These are phyloP conservation scores for Bradypodion ventrale DNA, from an alignment of 2,797 vertebrate species.

Conservation along the genomic window DNA sequence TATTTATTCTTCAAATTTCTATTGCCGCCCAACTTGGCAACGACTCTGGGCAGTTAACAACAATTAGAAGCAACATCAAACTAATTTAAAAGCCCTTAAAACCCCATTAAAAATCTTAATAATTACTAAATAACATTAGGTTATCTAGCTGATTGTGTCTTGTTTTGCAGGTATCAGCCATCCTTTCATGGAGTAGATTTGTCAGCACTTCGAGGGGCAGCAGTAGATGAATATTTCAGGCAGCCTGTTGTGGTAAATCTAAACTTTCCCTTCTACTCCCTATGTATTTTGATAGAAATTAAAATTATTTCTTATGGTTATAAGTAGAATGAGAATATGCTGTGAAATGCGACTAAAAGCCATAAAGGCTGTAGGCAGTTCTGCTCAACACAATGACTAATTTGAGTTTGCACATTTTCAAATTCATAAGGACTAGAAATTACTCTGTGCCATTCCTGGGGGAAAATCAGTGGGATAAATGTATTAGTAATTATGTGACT, in stretches of 20 bases:
- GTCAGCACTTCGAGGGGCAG: constrained; percentile 93
- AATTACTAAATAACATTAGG: too few species aligned
- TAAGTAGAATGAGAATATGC: neutral
- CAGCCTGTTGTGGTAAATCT: constrained; percentile 91
- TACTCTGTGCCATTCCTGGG: neutral
- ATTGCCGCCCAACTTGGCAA: too few species aligned
- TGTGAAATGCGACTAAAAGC: neutral
- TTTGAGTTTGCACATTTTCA: neutral
- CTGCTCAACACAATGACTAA: neutral
- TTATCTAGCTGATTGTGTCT: neutral
- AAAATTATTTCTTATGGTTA: neutral
- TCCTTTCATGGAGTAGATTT: constrained; percentile 96
- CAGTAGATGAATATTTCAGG: constrained; percentile 94
- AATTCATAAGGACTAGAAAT: neutral
- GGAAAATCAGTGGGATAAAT: neutral
- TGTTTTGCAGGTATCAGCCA: constrained; percentile 88
- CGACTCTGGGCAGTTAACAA: too few species aligned
- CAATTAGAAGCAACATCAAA: too few species aligned
- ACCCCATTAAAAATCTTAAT: too few species aligned
- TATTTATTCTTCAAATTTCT: too few species aligned
- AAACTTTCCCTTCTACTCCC: neutral
- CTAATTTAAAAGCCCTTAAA: too few species aligned
- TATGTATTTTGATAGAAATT: neutral
- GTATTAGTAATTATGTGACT: neutral
- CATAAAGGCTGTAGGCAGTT: neutral